Base-by-base conservation (phyloP, 2,888 invertebrate genomes). In the Apodemia zela region DNA sequence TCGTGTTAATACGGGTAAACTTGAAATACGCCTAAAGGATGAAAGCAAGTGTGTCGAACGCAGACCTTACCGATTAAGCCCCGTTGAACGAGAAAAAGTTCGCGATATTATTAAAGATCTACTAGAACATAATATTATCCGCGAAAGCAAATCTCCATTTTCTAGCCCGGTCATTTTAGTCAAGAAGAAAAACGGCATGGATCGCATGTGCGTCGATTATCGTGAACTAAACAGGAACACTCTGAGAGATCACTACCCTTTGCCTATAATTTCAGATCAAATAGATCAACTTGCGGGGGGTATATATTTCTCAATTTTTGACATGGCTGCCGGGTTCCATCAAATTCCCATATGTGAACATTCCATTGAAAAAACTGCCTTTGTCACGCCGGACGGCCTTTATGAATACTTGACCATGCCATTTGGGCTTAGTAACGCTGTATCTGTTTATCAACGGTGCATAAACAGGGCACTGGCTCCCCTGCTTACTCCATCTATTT, bases 321-420 rank as follows among this genome's bases (percentile, higher is more conserved):
- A 73, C 59, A 71, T 73, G 71, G 70, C 69, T 1, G 59, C 70
- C 0, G 73, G 71, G 0, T 73, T 71, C 18, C 69, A 72, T 35
- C 72, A 74, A 38, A 75, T 76, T 0, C 70, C 68, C 0, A 63
- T 75, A 7, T 8, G 63, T 0, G 62, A 60, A 0, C 29, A 25
- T 0, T 73, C 72, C 0, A 71, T 74, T 1, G 72, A 73, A 15
- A 72, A 72, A 8, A 76, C 76, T 0, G 69, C 75, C 1, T 74
- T 74, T 47, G 51, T 51, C 10, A 51, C 51, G 10, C 51, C 51
- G 51, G 18, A 51, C 3, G 51, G 18, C 8, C 21, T 69, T 0
- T 76, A 60, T 29, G 75, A 76, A 51, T n/a, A n/a, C n/a, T n/a
- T n/a, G 1, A 67, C 70, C 0, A 73, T 75, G 73, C 74, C 75